Conservation (phyloP, 2,113 vertebrate genomes). For the Pogonocichla stellata region DNA sequence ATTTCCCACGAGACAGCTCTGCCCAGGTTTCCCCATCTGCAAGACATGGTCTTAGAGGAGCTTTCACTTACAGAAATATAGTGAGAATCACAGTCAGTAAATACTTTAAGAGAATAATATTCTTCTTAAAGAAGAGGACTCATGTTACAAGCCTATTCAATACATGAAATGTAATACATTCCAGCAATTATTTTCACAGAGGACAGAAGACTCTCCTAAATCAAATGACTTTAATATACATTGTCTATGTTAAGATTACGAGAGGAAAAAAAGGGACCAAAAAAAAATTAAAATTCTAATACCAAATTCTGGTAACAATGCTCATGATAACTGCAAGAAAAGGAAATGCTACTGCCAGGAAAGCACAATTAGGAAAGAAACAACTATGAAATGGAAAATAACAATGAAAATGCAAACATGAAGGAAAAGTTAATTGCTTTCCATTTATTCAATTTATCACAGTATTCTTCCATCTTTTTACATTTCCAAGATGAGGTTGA, state of each 20-base stretch:
- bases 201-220: background rate
- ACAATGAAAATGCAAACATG: conserved; percentile 12
- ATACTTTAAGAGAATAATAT: background rate
- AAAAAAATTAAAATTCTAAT: background rate
- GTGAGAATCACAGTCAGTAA: background rate
- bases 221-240: background rate
- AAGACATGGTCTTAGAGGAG: background rate
- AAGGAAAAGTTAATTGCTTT: conserved; percentile 41
- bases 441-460: conserved; percentile 24
- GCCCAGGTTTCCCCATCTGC: background rate
- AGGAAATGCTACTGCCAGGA: background rate
- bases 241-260: background rate
- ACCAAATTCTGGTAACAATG: conserved; percentile 17
- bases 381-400: background rate
- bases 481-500: background rate
- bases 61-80: background rate
- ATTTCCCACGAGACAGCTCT: background rate
- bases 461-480: conserved; percentile 2
- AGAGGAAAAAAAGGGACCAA: accelerated
- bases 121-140: background rate
- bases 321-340: background rate
- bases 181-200: background rate
- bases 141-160: background rate
- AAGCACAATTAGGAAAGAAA: conserved; percentile 9
- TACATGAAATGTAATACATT: background rate